Evolutionary conservation across 2,113 vertebrate genomes (phyloP), one percentile per base, ranked within the genome.

Genomic region (Lepus timidus): DNA sequence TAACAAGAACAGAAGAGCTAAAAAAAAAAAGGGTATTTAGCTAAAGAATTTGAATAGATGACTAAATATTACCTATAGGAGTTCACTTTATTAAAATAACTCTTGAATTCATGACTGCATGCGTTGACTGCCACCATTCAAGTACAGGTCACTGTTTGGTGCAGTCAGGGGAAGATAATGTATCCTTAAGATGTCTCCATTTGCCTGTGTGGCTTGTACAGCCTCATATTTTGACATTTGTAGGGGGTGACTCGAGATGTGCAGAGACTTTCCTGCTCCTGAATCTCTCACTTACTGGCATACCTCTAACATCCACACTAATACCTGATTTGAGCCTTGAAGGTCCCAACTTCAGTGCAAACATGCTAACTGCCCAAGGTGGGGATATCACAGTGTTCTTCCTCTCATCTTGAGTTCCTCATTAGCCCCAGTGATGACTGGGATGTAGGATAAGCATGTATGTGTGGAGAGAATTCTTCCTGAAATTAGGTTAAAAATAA

Each of bases 1-100:
- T 85, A 91, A 79, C 49, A 78, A 62, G 82, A 92, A 88, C 85
- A 87, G 58, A 27, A 94, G 87, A 75, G 44, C 51, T 95, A 84
- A 92, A 82, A 20, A 79, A 33, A 36, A 44, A 44, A 44, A 78
- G 14, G 7, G 12, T 51, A 73, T 85, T 55, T 25, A 91, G 31
- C 49, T 88, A 44, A 92, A 80, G 78, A 90, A 62, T 78, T 83
- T 81, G 44, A 81, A 81, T 74, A 49, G 25, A 85, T 88, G 49
- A 49, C 29, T 58, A 27, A 81, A 83, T 96, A 80, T 95, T 93
- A 86, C 36, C 61, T 73, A 12, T 88, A 80, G 61, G 10, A 74
- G 22, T 79, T 70, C 10, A 74, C 86, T 86, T 11, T 65, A 51
- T 73, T 94, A 75, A 79, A 88, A 13, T 61, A 31, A 85, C 76